These are phyloP conservation scores for Litocranius walleri DNA, from an alignment of 2,113 vertebrate genomes.

Conservation along the genomic window DNA sequence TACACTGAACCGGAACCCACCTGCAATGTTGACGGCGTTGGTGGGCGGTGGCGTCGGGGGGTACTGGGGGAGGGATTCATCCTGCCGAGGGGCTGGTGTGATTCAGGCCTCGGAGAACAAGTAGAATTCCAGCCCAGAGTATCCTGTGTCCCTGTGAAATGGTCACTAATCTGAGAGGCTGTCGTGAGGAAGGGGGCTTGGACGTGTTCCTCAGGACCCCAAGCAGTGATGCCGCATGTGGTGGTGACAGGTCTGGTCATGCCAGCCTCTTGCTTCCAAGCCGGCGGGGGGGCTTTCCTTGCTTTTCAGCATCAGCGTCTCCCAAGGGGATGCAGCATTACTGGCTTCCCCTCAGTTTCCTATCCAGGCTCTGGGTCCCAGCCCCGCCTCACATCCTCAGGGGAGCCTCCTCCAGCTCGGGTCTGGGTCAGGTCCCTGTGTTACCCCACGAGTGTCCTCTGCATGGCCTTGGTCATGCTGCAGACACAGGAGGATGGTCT, in stretches of 20 bases:
- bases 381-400: neutral
- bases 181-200: neutral
- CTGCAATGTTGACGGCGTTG: fast-evolving
- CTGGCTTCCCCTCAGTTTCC: neutral
- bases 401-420: neutral
- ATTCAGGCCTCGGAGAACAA: neutral
- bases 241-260: neutral
- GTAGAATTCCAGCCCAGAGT: neutral
- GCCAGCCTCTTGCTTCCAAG: neutral
- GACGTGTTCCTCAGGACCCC: neutral
- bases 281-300: fast-evolving
- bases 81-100: neutral
- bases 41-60: fast-evolving
- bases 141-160: neutral
- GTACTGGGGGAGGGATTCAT: neutral
- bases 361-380: fast-evolving
- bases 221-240: too few species aligned
- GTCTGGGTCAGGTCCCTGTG: neutral
- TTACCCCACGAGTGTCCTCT: neutral
- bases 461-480: neutral
- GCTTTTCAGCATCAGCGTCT: neutral
- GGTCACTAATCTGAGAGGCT: neutral
- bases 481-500: fast-evolving
- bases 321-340: fast-evolving
- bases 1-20: fast-evolving